These are phyloP conservation scores for Acanthosepion pharaonis DNA, from an alignment of 2,888 invertebrate genomes.

Conservation along the genomic window DNA sequence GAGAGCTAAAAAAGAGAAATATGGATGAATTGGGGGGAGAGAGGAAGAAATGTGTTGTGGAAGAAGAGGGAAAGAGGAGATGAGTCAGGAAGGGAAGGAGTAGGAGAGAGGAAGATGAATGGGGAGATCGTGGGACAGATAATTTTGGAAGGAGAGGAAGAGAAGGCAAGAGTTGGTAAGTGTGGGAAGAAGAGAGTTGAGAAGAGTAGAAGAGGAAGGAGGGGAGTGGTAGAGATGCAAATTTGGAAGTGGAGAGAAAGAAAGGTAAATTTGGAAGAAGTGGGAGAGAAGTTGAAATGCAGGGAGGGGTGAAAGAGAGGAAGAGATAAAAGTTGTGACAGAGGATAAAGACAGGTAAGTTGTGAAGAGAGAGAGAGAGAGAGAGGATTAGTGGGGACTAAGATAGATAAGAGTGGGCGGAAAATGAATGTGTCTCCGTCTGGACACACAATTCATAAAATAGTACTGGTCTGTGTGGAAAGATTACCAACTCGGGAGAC, in stretches of 20 bases:
- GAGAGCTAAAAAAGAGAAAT: background rate
- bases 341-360: background rate
- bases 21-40: background rate
- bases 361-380: background rate
- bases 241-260: background rate
- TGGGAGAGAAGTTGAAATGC: background rate
- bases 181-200: background rate
- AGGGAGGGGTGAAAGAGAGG: background rate
- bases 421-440: background rate
- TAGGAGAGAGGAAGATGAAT: background rate
- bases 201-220: background rate
- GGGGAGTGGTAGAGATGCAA: background rate
- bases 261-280: background rate
- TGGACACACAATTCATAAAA: background rate
- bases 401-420: background rate
- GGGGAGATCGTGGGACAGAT: background rate
- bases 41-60: background rate
- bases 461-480: background rate
- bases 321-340: background rate
- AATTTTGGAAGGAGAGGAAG: background rate
- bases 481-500: background rate
- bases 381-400: background rate
- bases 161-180: background rate
- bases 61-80: background rate
- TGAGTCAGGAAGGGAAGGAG: background rate